A percentile compares a stretch with the other conserved stretches of the same genome.
phyloP scores from a whole-genome alignment of 2,888 invertebrate genomes.

The Andrena dorsata region DNA sequence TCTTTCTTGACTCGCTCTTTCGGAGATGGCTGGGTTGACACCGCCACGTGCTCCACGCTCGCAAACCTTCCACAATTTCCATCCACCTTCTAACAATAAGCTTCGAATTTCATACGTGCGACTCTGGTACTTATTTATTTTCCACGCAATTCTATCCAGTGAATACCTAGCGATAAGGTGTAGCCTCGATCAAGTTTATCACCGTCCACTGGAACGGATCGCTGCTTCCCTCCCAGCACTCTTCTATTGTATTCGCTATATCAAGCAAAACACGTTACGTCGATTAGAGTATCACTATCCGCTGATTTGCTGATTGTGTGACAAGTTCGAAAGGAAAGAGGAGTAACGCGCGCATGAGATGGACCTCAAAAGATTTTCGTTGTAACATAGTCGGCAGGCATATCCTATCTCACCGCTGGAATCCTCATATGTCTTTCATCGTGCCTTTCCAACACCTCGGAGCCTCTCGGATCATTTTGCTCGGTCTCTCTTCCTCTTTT shows the following conservation, averaged over 20 bases:
- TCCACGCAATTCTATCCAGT: too few species aligned
- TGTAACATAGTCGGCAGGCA: conserved; percentile 77
- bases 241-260: neutral
- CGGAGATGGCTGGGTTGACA: conserved; percentile 58
- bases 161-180: neutral
- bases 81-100: neutral
- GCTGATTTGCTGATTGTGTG: neutral
- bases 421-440: conserved; percentile 84
- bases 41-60: conserved; percentile 59
- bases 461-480: conserved; percentile 66
- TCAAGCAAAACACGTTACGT: neutral
- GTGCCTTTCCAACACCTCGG: conserved; percentile 77
- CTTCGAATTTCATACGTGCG: neutral
- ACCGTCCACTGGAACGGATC: neutral
- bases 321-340: conserved; percentile 11
- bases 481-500: conserved; percentile 58
- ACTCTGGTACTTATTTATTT: too few species aligned
- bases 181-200: neutral
- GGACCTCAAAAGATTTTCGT: conserved; percentile 60
- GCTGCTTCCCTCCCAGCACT: neutral
- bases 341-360: conserved; percentile 48
- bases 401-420: conserved; percentile 83
- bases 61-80: conserved; percentile 46
- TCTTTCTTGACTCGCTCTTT: conserved; percentile 46
- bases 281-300: neutral